Evolutionary conservation across 2,113 vertebrate species (phyloP).

Genomic region (Passer domesticus): DNA sequence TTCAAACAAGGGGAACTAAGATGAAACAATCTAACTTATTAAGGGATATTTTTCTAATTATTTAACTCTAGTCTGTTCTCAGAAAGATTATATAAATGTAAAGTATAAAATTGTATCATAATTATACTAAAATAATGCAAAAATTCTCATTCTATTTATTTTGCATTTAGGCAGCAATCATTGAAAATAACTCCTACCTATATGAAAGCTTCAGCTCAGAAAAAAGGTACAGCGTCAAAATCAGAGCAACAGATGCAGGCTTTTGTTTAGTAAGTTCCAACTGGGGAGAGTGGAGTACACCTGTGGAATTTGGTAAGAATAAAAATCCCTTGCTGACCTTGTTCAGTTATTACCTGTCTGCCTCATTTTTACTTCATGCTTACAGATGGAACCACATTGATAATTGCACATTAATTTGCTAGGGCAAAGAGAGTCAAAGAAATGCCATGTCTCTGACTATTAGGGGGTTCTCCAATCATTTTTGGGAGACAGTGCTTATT

Average conservation of each 20-base stretch:
- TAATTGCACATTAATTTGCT: neutral
- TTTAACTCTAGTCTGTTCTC: neutral
- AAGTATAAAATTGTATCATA: neutral
- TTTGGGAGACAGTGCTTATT: neutral
- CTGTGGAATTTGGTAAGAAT: conserved; percentile 53
- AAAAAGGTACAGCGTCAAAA: conserved; percentile 8
- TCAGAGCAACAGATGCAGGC: conserved; percentile 1
- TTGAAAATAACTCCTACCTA: neutral
- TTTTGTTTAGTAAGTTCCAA: neutral
- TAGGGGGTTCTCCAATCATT: neutral
- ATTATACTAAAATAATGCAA: neutral
- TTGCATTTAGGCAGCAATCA: neutral
- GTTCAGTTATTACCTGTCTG: neutral
- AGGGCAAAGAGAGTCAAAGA: fast-evolving
- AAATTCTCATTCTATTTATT: neutral
- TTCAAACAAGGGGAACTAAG: neutral
- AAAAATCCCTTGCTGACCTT: neutral
- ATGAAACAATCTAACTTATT: neutral
- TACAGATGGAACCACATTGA: neutral
- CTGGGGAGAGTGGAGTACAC: conserved; percentile 60
- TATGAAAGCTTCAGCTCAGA: neutral
- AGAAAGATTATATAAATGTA: neutral
- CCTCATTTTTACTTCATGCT: neutral
- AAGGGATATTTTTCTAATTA: neutral
- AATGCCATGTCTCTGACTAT: neutral